These are phyloP conservation scores for Armadillidium nasatum DNA, from an alignment of 1,140 invertebrate species.

Conservation along the genomic window DNA sequence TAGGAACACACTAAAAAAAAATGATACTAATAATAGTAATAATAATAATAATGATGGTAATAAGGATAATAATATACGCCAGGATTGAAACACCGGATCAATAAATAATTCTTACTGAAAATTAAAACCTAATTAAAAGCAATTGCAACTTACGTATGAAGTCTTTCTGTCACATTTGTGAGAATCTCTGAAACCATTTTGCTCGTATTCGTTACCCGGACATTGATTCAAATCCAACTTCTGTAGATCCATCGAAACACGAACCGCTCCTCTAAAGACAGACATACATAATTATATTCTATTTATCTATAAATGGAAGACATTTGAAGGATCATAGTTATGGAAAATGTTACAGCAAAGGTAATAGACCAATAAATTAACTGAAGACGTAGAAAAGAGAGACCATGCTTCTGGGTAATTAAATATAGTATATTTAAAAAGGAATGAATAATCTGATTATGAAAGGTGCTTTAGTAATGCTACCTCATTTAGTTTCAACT, in stretches of 20 bases:
- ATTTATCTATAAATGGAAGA: no score
- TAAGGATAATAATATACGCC: neutral
- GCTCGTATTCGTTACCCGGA: conserved; percentile 75
- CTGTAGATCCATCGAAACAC: conserved; percentile 83
- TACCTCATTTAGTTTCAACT: no score
- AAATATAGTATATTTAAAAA: no score
- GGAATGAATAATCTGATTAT: no score
- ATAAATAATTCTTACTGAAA: no score
- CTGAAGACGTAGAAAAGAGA: no score
- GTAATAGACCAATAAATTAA: no score
- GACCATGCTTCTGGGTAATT: no score
- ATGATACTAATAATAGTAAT: neutral
- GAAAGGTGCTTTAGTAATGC: no score
- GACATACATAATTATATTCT: no score
- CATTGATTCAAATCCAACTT: conserved; percentile 94
- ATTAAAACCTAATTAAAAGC: neutral
- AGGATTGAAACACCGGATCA: neutral
- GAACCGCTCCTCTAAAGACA: conserved; percentile 67
- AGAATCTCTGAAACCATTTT: conserved; percentile 92
- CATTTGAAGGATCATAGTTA: no score
- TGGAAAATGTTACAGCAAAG: no score
- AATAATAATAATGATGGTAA: neutral
- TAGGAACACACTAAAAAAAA: conserved; percentile 81
- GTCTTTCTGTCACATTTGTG: conserved; percentile 88
- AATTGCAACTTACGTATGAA: conserved; percentile 79